phyloP scores from a whole-genome alignment of 1,140 invertebrate genomes.

The Panagrolaimus sp. region DNA sequence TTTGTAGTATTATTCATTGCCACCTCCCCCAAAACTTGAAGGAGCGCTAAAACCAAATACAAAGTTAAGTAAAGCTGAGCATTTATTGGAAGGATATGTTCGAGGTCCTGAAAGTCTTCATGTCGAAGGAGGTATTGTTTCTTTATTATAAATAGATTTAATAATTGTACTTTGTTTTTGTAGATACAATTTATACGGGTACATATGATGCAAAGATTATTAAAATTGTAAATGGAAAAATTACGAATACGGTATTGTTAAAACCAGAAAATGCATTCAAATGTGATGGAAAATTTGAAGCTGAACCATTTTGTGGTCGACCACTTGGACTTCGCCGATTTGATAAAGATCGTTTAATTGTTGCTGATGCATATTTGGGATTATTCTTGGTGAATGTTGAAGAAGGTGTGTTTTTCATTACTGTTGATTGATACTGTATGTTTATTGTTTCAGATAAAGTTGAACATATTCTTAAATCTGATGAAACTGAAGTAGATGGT shows the following conservation, averaged over 20 bases:
- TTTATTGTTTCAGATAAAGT: too few species aligned
- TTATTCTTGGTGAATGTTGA: not conserved
- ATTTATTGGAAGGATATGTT: constrained; percentile 4
- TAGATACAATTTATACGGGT: not conserved
- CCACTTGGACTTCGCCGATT: constrained; percentile 13
- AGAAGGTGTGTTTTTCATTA: too few species aligned
- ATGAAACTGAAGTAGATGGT: not conserved
- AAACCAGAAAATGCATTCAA: not conserved
- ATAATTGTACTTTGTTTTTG: not conserved
- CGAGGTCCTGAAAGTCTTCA: constrained; percentile 1
- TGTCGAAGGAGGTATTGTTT: not conserved
- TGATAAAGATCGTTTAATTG: constrained; percentile 5
- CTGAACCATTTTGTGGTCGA: not conserved
- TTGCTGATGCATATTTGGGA: constrained; percentile 12
- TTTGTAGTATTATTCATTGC: not conserved
- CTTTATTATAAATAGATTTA: not conserved
- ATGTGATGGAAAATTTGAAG: not conserved
- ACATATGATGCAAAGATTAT: not conserved
- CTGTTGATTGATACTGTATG: too few species aligned
- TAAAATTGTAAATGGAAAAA: constrained; percentile 3
- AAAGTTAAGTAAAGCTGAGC: not conserved
- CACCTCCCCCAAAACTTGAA: not conserved
- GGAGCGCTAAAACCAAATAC: not conserved
- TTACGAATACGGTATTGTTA: not conserved
- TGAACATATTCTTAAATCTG: not conserved